Evolutionary conservation across 2,888 invertebrate genomes (phyloP).

Genomic region (Leptopilina drosophilae): DNA sequence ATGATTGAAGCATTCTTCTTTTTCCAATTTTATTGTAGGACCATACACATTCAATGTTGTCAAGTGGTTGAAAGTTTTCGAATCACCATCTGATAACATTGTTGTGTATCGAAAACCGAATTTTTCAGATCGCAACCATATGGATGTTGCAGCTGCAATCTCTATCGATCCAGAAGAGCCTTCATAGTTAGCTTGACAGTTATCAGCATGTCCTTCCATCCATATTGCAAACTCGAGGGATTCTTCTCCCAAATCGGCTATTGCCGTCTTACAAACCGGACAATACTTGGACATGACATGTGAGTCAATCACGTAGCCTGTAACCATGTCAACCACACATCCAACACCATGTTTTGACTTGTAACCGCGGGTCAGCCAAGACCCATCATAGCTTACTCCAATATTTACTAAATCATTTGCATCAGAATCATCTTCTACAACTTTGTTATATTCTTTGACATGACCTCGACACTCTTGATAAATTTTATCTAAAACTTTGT

Average conservation of each 20-base stretch:
- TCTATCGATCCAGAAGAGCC: too few relatives aligned
- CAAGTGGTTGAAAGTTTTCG: background rate
- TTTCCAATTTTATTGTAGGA: background rate
- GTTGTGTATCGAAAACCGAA: background rate
- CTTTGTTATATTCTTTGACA: too few relatives aligned
- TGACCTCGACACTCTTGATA: slow-evolving; percentile 36
- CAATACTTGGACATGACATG: slow-evolving; percentile 11
- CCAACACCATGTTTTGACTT: background rate
- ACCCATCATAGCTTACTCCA: too few relatives aligned
- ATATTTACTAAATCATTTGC: too few relatives aligned
- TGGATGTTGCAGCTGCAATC: slow-evolving; percentile 4
- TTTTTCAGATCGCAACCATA: slow-evolving; percentile 11
- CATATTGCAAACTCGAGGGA: too few relatives aligned
- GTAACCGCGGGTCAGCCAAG: too few relatives aligned
- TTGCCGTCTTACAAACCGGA: background rate
- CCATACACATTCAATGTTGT: slow-evolving; percentile 14
- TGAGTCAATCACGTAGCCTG: background rate
- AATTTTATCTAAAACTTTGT: slow-evolving; percentile 36
- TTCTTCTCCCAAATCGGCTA: slow-evolving; percentile 6
- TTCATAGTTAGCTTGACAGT: too few relatives aligned
- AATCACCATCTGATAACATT: too few relatives aligned
- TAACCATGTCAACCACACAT: background rate
- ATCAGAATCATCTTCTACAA: too few relatives aligned
- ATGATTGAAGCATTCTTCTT: slow-evolving; percentile 1
- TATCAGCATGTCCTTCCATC: too few relatives aligned